These are phyloP conservation scores for Todiramphus saurophagus DNA, from an alignment of 2,113 vertebrate genomes.

Conservation along the genomic window DNA sequence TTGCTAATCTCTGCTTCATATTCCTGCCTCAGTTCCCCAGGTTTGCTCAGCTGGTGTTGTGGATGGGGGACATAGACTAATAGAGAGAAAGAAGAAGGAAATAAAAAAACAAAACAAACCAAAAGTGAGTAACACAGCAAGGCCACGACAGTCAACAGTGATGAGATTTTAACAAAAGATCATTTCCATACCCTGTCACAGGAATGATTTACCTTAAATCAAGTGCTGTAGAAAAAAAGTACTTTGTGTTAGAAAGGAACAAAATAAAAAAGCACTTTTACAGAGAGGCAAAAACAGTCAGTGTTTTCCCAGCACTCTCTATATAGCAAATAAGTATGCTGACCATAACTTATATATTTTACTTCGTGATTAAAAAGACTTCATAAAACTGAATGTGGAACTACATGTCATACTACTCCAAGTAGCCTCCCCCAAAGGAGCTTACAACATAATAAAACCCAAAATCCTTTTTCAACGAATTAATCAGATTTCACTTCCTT, in stretches of 20 bases:
- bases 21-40: slow-evolving; percentile 80
- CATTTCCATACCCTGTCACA: not conserved
- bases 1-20: slow-evolving; percentile 83
- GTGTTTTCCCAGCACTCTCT: not conserved
- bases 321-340: not conserved
- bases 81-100: not conserved
- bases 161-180: not conserved
- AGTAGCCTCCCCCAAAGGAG: rapidly evolving
- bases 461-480: not conserved
- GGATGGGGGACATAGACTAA: slow-evolving; percentile 66
- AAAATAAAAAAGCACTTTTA: rapidly evolving
- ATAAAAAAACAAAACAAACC: not conserved
- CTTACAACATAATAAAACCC: not conserved
- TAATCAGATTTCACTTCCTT: not conserved
- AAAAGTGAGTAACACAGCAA: not conserved
- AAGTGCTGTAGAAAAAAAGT: not conserved
- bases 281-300: not conserved
- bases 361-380: not conserved
- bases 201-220: not conserved
- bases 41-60: slow-evolving; percentile 72
- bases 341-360: not conserved
- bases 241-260: not conserved
- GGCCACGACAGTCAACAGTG: not conserved
- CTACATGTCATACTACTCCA: not conserved
- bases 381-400: not conserved